A percentile compares a stretch with the other conserved stretches of the same genome.
Evolutionary conservation across 2,888 invertebrate genomes (phyloP).

Genomic region (Amblyjoppa fuscipennis): DNA sequence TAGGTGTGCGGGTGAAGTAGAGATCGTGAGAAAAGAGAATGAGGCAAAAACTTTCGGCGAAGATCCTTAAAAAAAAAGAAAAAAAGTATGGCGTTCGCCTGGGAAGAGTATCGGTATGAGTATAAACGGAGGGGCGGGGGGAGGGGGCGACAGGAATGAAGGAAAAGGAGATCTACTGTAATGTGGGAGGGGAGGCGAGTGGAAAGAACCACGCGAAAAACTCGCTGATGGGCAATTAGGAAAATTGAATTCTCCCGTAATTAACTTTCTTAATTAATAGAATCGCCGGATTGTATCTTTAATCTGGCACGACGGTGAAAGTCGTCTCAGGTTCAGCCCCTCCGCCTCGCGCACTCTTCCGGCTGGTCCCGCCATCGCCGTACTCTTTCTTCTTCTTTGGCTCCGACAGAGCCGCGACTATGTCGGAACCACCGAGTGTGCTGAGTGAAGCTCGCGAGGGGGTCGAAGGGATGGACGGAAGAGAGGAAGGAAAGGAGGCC

Average conservation of each 20-base stretch:
- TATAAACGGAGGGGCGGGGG: constrained; percentile 10
- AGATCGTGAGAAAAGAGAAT: constrained; percentile 52
- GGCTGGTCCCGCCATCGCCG: constrained; percentile 2
- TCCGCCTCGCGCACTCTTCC: background rate
- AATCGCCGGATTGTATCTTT: constrained; percentile 80
- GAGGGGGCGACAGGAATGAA: constrained; percentile 21
- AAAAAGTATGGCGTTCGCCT: constrained; percentile 40
- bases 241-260: constrained; percentile 80
- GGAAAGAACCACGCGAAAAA: constrained; percentile 67
- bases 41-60: constrained; percentile 46
- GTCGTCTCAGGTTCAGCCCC: constrained; percentile 67
- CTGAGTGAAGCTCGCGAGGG: constrained; percentile 21
- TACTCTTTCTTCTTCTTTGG: constrained; percentile 49
- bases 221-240: constrained; percentile 80
- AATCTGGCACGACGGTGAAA: constrained; percentile 76
- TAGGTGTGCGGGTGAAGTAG: constrained; percentile 28
- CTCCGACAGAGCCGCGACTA: constrained; percentile 54
- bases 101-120: constrained; percentile 33
- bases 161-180: constrained; percentile 47
- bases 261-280: constrained; percentile 82
- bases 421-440: constrained; percentile 35
- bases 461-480: constrained; percentile 31
- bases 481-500: constrained; percentile 22
- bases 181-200: constrained; percentile 44
- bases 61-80: constrained; percentile 41